Conservation (phyloP, 1,140 invertebrate species). For the Phymastichus coffea region DNA sequence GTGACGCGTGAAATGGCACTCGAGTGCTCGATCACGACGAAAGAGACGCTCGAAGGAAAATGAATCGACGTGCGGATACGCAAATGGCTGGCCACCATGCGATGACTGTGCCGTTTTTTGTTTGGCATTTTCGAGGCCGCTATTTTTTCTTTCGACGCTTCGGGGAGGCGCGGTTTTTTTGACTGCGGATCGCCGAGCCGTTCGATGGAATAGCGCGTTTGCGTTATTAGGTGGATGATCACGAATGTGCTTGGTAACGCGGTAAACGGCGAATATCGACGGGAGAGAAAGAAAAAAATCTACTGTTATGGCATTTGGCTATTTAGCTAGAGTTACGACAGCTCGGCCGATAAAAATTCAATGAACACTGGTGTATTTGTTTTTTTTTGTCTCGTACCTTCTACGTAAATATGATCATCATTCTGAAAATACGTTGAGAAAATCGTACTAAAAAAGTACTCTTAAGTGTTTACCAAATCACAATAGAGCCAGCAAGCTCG, state of each 20-base stretch:
- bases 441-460: too few relatives aligned
- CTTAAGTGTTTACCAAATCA: too few relatives aligned
- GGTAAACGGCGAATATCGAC: background rate
- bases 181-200: background rate
- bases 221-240: too few relatives aligned
- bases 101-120: slow-evolving; percentile 7
- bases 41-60: slow-evolving; percentile 22
- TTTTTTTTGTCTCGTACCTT: background rate
- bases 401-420: background rate
- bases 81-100: background rate
- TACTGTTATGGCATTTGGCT: background rate
- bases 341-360: background rate
- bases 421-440: background rate
- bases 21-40: slow-evolving; percentile 30
- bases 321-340: slow-evolving; percentile 1
- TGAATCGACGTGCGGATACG: slow-evolving; percentile 4
- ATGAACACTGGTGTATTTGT: background rate
- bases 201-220: background rate
- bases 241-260: slow-evolving; percentile 6
- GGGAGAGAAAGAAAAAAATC: background rate
- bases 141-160: background rate
- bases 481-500: too few relatives aligned
- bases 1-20: slow-evolving; percentile 23
- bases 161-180: background rate
- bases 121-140: background rate